A percentile compares a stretch with the other conserved stretches of the same genome.
Evolutionary conservation across 2,797 vertebrate genomes (phyloP).

Genomic region (Apogon hyalosoma): DNA sequence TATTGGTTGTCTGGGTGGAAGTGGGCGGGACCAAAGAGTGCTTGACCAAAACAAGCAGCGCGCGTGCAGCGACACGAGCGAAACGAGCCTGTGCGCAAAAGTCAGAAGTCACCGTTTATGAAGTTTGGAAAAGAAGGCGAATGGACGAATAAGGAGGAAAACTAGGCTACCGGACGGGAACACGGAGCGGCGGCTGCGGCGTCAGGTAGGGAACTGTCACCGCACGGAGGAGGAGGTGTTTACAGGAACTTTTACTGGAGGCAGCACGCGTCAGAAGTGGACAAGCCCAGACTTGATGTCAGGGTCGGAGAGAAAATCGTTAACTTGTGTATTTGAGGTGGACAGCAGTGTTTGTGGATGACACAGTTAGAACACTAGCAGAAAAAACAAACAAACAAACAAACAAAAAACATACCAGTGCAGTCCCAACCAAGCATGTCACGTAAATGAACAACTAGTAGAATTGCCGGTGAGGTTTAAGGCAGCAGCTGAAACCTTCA

Average conservation of each 20-base stretch:
- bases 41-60: constrained; percentile 68
- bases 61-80: constrained; percentile 47
- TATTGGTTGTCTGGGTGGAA: constrained; percentile 43
- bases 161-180: background rate
- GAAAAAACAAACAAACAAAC: background rate
- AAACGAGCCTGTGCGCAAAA: background rate
- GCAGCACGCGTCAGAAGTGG: background rate
- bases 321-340: background rate
- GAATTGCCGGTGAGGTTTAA: background rate
- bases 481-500: background rate
- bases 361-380: background rate
- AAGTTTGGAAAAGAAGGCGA: constrained; percentile 8
- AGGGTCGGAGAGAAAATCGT: background rate
- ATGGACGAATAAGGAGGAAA: constrained; percentile 42
- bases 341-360: background rate
- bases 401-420: background rate
- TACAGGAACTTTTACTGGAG: background rate
- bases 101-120: fast-evolving
- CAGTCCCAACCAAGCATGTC: background rate
- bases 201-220: constrained; percentile 54
- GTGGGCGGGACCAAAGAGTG: constrained; percentile 50
- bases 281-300: background rate
- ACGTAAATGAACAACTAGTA: background rate
- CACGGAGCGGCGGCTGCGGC: constrained; percentile 9
- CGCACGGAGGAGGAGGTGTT: background rate